Evolutionary conservation across 2,888 invertebrate genomes (phyloP).

Genomic region (Himalopsyche anomala): DNA sequence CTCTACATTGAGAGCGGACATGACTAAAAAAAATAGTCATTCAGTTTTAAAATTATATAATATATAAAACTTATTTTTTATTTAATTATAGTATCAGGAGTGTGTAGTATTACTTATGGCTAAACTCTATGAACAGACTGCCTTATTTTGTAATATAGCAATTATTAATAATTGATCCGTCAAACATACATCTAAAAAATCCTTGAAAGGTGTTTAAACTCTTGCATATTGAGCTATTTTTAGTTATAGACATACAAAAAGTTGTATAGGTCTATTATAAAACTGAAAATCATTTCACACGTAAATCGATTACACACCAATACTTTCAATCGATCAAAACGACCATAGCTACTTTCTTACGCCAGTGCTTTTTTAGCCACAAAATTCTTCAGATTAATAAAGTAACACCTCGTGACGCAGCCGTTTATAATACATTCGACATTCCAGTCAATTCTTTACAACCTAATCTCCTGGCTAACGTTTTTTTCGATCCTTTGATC

Average conservation of each 20-base stretch:
- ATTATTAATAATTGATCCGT: no score
- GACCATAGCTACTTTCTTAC: conserved; percentile 41
- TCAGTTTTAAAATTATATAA: no score
- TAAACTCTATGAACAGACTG: no score
- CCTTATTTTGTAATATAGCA: no score
- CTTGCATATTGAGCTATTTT: no score
- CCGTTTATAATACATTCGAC: conserved; percentile 64
- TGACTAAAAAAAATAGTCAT: no score
- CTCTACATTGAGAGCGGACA: no score
- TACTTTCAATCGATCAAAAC: conserved; percentile 21
- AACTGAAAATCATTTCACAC: conserved; percentile 43
- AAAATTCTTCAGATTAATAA: conserved; percentile 62
- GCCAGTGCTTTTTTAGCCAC: conserved; percentile 48
- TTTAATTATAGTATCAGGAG: no score
- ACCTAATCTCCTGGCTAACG: conserved; percentile 55
- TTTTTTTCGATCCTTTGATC: conserved; percentile 54
- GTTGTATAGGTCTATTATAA: conserved; percentile 1
- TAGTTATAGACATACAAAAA: background rate
- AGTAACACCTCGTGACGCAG: conserved; percentile 57
- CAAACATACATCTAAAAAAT: no score
- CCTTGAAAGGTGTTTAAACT: no score
- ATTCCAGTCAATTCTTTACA: conserved; percentile 65
- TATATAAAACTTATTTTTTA: no score
- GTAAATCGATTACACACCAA: conserved; percentile 29
- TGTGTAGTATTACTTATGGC: no score